These are phyloP conservation scores for Bujurquina vittata DNA, from an alignment of 2,113 vertebrate species.

Conservation along the genomic window DNA sequence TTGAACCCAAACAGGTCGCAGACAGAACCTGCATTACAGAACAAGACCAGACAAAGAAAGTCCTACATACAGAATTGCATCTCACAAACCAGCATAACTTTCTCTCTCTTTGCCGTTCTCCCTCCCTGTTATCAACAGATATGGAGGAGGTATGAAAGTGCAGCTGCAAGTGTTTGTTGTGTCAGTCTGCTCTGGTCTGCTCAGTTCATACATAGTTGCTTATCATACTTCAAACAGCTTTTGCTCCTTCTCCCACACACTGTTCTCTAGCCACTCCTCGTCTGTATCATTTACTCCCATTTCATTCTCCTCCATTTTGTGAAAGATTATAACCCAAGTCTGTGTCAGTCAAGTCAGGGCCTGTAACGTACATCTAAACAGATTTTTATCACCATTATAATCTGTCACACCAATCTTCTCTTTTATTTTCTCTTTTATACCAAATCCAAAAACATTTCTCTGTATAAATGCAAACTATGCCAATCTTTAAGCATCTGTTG, in stretches of 20 bases:
- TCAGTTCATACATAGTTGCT: slow-evolving; percentile 52
- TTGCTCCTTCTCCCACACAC: slow-evolving; percentile 56
- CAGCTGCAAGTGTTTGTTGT: slow-evolving; percentile 74
- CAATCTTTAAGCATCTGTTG: background rate
- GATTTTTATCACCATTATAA: slow-evolving; percentile 7
- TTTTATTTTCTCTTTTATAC: background rate
- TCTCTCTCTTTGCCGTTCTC: slow-evolving; percentile 32
- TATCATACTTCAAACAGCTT: slow-evolving; percentile 71
- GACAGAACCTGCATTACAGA: background rate
- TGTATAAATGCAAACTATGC: background rate
- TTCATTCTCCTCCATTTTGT: slow-evolving; percentile 37
- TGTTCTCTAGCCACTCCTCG: slow-evolving; percentile 27
- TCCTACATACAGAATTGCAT: background rate
- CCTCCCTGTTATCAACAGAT: slow-evolving; percentile 66
- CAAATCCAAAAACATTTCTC: background rate
- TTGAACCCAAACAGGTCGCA: background rate
- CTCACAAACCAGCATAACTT: slow-evolving; percentile 47
- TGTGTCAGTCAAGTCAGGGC: slow-evolving; percentile 7
- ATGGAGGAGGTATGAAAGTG: slow-evolving; percentile 62
- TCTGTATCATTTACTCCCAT: slow-evolving; percentile 45
- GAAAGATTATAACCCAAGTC: slow-evolving; percentile 24
- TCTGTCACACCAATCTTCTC: background rate
- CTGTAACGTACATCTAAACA: slow-evolving; percentile 25
- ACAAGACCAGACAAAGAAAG: slow-evolving; percentile 32
- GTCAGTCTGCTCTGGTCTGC: slow-evolving; percentile 59